Evolutionary conservation across 2,888 invertebrate genomes (phyloP), one percentile per base, ranked within the genome.

Genomic region (Leucania comma): DNA sequence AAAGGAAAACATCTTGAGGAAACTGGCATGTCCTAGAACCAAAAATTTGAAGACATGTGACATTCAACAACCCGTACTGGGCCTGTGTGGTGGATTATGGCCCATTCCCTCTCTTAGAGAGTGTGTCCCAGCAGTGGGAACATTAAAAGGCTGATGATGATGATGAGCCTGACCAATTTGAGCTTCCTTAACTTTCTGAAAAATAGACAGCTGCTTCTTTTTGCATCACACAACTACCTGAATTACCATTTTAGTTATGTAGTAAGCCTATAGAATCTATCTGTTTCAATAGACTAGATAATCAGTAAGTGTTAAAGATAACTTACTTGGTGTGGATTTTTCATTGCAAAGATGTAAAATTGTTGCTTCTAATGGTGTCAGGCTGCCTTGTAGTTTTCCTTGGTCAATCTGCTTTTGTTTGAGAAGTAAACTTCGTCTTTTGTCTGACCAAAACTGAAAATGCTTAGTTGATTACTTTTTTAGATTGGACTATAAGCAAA

Each of bases 361-460:
- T 78, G 90, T 93, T 65, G 89, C 87, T 80, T 95, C 94, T 61
- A 94, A 70, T 24, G 88, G 81, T 63, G 90, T 87, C 4, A 95
- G 80, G 56, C 78, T 81, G 12, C 91, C 89, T 63, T 87, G 80
- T 6, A 89, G 56, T 84, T 90, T 92, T 9, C 93, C 93, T 80
- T 91, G 87, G 42, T 90, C 89, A 58, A 94, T 93, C 76, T 92
- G 92, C 80, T 89, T 92, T 72, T 92, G 89, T 87, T 93, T 95
- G 3, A 91, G 78, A 32, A 88, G 62, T 74, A 92, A 85, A 86
- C 91, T 90, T 78, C 94, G 85, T 66, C 90, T 91, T 79, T 94
- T 94, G 68, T 94, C 94, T 50, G 93, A 89, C 94, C 94, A 94
- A 79, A 92, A 94, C 94, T 94, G 68, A 42, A 78, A 64, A 65